Evolutionary conservation across 1,140 invertebrate species (phyloP), one percentile per base, ranked within the genome.

Genomic region (Drosophila bipectinata): DNA sequence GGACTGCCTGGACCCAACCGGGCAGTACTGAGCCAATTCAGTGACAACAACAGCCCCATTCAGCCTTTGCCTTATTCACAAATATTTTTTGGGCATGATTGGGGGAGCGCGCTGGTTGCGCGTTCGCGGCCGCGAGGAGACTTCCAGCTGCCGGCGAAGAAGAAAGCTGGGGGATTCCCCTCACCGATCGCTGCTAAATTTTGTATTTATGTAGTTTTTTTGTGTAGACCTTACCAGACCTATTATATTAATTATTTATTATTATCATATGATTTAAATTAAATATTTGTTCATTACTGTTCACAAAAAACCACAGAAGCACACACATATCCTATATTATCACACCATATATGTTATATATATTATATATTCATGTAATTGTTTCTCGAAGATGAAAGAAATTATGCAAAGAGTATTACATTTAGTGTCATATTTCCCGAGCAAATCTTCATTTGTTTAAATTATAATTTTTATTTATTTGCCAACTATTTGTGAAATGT

Each of bases 71-170:
- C 89, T 89, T 89, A 85, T 56, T 54, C 61, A 15, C 26, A 59
- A 51, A 21, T 10, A 73, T 55, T 77, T 60, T 77, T 60, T 77
- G 73, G 79, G 77, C 72, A 88, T 84, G 79, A 80, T 89, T 85
- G 79, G 85, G 71, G 74, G 85, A 68, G 85, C 84, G 68, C 77
- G 72, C 75, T 92, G 91, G 91, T 54, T 89, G 75, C 77, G 89
- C 72, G 74, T 92, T 55, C 84, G 90, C 51, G 91, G 91, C 79
- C 84, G 91, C 68, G 91, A 92, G 83, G 91, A 92, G 88, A 92
- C 91, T 71, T 92, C 91, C 74, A 92, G 91, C 66, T 92, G 91
- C 41, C 74, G 91, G 53, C 84, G 90, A 21, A 72, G 91, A 73
- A 91, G 91, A 91, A 90, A 90, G 78, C 78, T 52, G 58, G 15